Percentiles rank a stretch among this genome's conserved stretches.
These are phyloP conservation scores for Epinotia nisella DNA, from an alignment of 2,888 invertebrate species.

Conservation along the genomic window DNA sequence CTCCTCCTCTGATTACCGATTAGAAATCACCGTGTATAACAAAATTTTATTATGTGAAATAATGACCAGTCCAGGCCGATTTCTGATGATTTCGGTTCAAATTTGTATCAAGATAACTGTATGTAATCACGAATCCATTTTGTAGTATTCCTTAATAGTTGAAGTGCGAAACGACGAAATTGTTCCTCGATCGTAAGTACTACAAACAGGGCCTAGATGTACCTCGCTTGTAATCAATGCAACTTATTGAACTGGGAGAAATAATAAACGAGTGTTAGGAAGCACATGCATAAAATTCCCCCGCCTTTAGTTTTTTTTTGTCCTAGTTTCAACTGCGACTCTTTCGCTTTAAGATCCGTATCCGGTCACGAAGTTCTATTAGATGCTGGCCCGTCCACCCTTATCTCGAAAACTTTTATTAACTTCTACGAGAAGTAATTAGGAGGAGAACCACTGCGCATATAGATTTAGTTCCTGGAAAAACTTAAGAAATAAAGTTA, in stretches of 20 bases:
- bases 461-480: constrained; percentile 1
- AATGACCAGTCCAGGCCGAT: too few species aligned
- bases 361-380: constrained; percentile 36
- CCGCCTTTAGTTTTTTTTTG: constrained; percentile 8
- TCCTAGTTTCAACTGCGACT: constrained; percentile 14
- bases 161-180: too few species aligned
- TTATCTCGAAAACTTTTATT: constrained; percentile 42
- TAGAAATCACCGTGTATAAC: too few species aligned
- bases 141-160: too few species aligned
- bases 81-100: too few species aligned
- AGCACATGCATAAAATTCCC: not conserved
- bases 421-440: constrained; percentile 41
- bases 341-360: constrained; percentile 37
- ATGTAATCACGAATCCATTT: too few species aligned
- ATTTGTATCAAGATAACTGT: too few species aligned
- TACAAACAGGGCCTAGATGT: not conserved
- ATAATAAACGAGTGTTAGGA: not conserved
- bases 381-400: constrained; percentile 28
- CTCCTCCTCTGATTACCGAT: too few species aligned
- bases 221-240: not conserved
- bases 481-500: not conserved
- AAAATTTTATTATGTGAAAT: too few species aligned
- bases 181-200: too few species aligned
- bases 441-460: constrained; percentile 18
- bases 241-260: not conserved